A percentile compares a stretch with the other conserved stretches of the same genome.
Conservation (phyloP, 2,888 invertebrate species). For the Agriotes lineatus region DNA sequence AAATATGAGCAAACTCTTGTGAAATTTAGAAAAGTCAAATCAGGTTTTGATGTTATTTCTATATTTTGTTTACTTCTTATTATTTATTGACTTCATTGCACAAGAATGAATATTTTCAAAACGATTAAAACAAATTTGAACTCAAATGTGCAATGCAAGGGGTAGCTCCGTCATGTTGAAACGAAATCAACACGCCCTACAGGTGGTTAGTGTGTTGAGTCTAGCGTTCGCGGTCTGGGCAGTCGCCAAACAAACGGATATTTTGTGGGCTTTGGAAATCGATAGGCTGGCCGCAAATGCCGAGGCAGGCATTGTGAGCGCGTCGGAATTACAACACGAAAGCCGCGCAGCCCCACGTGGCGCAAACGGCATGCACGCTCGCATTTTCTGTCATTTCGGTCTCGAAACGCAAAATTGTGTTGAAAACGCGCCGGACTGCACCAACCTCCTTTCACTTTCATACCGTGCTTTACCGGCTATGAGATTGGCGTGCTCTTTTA, state of each 20-base stretch:
- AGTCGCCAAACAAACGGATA: too few relatives aligned
- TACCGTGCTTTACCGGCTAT: slow-evolving; percentile 47
- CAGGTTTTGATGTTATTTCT: too few relatives aligned
- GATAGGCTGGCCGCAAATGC: not conserved
- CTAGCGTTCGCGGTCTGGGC: not conserved
- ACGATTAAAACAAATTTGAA: too few relatives aligned
- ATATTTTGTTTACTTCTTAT: too few relatives aligned
- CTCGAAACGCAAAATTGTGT: slow-evolving; percentile 32
- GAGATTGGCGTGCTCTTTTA: slow-evolving; percentile 50
- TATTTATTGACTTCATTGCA: too few relatives aligned
- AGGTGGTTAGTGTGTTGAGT: too few relatives aligned
- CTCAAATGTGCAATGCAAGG: too few relatives aligned
- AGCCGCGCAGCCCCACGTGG: slow-evolving; percentile 5
- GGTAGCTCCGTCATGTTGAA: too few relatives aligned
- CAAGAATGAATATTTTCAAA: too few relatives aligned
- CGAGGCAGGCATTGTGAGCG: not conserved
- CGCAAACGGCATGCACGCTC: slow-evolving; percentile 17
- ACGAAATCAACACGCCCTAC: too few relatives aligned
- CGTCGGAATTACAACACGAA: slow-evolving; percentile 6
- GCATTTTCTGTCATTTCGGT: slow-evolving; percentile 31
- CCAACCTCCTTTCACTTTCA: slow-evolving; percentile 54
- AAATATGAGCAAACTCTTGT: too few relatives aligned
- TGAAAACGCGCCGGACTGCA: slow-evolving; percentile 31
- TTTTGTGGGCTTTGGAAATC: not conserved
- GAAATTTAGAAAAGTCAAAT: too few relatives aligned